These are phyloP conservation scores for Ceratothoa steindachneri DNA, from an alignment of 2,888 invertebrate genomes.

Conservation along the genomic window DNA sequence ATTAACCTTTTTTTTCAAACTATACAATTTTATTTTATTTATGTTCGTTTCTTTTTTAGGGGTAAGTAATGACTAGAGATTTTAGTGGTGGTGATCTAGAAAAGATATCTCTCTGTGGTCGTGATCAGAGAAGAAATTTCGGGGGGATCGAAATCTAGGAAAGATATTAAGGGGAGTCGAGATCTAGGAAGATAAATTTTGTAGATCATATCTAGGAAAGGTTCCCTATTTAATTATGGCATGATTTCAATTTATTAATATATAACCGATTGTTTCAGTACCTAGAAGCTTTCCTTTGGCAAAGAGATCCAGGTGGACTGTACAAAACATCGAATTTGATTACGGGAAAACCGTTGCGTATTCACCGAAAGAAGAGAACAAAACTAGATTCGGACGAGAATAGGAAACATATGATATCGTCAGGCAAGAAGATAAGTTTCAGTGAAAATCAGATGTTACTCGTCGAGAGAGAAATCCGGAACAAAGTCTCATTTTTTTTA, in stretches of 20 bases:
- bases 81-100: too few species aligned
- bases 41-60: too few species aligned
- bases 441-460: background rate
- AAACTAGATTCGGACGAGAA: background rate
- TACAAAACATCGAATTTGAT: background rate
- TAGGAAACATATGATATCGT: background rate
- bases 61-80: too few species aligned
- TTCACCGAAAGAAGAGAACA: background rate
- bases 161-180: too few species aligned
- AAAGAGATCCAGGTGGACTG: conserved; percentile 40
- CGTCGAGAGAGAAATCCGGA: background rate
- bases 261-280: conserved; percentile 17
- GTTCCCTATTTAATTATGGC: too few species aligned
- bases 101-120: too few species aligned
- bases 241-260: background rate
- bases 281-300: conserved; percentile 46
- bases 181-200: too few species aligned
- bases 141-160: too few species aligned
- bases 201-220: too few species aligned
- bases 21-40: too few species aligned
- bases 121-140: too few species aligned
- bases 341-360: background rate
- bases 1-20: too few species aligned
- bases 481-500: background rate
- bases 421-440: background rate